Conservation (phyloP, 2,888 invertebrate genomes). For the Ophion costatus region DNA sequence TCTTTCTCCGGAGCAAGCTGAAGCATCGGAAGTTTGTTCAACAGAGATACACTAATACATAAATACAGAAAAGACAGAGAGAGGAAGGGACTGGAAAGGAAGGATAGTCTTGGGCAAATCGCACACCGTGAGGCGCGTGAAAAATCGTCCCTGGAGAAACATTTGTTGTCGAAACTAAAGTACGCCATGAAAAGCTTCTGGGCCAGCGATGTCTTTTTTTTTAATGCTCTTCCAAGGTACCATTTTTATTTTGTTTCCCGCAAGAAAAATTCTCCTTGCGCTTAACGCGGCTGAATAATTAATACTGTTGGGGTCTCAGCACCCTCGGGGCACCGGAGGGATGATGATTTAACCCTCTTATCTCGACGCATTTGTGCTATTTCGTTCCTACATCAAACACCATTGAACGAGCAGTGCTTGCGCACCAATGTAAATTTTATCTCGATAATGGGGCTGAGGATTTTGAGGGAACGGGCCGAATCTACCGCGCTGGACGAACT, state of each 20-base stretch:
- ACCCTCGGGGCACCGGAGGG: not conserved
- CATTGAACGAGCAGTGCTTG: not conserved
- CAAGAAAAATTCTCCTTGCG: not conserved
- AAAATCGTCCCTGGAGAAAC: conserved; percentile 66
- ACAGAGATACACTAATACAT: conserved; percentile 27
- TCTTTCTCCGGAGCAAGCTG: conserved; percentile 48
- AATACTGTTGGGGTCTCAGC: conserved; percentile 17
- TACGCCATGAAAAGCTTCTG: conserved; percentile 63
- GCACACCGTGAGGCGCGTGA: conserved; percentile 51
- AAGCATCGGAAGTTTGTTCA: conserved; percentile 24
- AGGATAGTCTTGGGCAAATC: conserved; percentile 41
- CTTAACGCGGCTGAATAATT: conserved; percentile 52
- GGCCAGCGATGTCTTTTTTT: conserved; percentile 48
- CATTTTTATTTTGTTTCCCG: conserved; percentile 32
- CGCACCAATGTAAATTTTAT: not conserved
- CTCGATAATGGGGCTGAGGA: not conserved
- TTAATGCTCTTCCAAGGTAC: conserved; percentile 33
- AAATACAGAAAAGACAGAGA: conserved; percentile 20
- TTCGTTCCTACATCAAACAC: not conserved
- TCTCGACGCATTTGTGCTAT: conserved; percentile 18
- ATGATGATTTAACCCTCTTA: conserved; percentile 51
- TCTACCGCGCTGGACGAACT: no score
- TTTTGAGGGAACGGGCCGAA: not conserved
- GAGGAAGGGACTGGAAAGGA: conserved; percentile 6
- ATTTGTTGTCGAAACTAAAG: conserved; percentile 66